Evolutionary conservation across 2,888 invertebrate species (phyloP).

Genomic region (Abscondita cerata): DNA sequence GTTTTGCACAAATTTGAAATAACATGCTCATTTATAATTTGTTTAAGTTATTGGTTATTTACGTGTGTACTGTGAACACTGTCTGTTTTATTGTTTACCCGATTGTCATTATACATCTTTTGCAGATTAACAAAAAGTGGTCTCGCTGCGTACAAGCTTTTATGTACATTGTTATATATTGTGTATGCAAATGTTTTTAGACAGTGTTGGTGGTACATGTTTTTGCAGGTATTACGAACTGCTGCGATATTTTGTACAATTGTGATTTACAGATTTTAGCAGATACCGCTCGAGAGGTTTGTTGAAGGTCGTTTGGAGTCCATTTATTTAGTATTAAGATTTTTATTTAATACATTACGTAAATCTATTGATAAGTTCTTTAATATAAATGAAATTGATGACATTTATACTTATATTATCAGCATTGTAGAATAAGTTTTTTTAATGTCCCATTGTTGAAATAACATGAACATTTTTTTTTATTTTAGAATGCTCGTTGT

Average conservation of each 20-base stretch:
- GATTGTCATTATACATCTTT: background rate
- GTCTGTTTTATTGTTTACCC: constrained; percentile 27
- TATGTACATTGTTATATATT: constrained; percentile 15
- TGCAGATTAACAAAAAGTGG: background rate
- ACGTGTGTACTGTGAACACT: constrained; percentile 34
- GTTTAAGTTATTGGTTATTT: constrained; percentile 17
- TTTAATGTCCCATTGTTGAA: constrained; percentile 8
- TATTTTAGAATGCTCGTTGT: constrained; percentile 9
- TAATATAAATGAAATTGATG: background rate
- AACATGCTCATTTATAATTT: constrained; percentile 12
- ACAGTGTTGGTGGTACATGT: constrained; percentile 42
- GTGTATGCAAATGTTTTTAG: constrained; percentile 38
- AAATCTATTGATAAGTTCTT: constrained; percentile 9
- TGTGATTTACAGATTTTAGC: constrained; percentile 57
- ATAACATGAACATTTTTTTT: constrained; percentile 4
- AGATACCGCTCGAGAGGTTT: constrained; percentile 23
- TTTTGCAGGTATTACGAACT: constrained; percentile 47
- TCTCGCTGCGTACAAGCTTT: too few relatives aligned
- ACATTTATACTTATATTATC: constrained; percentile 6
- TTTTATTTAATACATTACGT: constrained; percentile 25
- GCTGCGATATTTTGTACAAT: constrained; percentile 53
- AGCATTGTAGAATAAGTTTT: constrained; percentile 6
- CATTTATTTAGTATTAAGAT: constrained; percentile 30
- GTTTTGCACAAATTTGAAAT: background rate
- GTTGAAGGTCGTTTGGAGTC: constrained; percentile 24